phyloP scores from a whole-genome alignment of 1,140 invertebrate species.

The Formica exsecta region DNA sequence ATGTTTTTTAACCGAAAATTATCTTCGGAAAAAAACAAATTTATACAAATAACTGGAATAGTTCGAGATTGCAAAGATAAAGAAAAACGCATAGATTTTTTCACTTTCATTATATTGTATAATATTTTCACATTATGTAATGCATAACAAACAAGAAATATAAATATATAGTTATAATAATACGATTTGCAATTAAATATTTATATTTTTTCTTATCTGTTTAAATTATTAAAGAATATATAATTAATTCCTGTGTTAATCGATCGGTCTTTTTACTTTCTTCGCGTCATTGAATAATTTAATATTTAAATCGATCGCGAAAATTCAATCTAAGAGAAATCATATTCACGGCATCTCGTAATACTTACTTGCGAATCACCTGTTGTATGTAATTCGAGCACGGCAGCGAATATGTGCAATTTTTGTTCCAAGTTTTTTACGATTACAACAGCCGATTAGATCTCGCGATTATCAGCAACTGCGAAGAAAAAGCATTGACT shows the following conservation, averaged over 20 bases:
- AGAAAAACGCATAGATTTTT: not conserved
- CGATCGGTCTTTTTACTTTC: not conserved
- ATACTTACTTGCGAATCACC: slow-evolving; percentile 81
- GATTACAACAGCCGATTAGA: slow-evolving; percentile 52
- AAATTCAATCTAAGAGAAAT: not conserved
- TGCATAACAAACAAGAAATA: not conserved
- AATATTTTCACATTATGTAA: not conserved
- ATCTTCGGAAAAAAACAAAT: not conserved
- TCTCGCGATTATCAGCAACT: slow-evolving; percentile 58
- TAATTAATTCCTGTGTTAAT: not conserved
- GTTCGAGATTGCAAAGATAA: not conserved
- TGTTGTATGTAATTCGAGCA: slow-evolving; percentile 81
- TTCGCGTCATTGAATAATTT: not conserved
- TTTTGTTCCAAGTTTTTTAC: slow-evolving; percentile 70
- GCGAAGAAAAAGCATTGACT: slow-evolving; percentile 57
- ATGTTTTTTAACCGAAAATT: not conserved
- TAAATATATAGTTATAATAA: not conserved
- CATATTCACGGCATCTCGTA: slow-evolving; percentile 1
- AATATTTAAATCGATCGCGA: not conserved
- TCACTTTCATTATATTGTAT: not conserved
- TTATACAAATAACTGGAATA: not conserved
- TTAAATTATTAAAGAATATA: not conserved
- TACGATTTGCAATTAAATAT: not conserved
- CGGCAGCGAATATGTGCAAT: slow-evolving; percentile 71
- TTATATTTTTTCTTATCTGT: not conserved